A percentile compares a stretch with the other conserved stretches of the same genome.
Conservation (phyloP, 1,140 invertebrate species). For the Panagrolaimus sp. region DNA sequence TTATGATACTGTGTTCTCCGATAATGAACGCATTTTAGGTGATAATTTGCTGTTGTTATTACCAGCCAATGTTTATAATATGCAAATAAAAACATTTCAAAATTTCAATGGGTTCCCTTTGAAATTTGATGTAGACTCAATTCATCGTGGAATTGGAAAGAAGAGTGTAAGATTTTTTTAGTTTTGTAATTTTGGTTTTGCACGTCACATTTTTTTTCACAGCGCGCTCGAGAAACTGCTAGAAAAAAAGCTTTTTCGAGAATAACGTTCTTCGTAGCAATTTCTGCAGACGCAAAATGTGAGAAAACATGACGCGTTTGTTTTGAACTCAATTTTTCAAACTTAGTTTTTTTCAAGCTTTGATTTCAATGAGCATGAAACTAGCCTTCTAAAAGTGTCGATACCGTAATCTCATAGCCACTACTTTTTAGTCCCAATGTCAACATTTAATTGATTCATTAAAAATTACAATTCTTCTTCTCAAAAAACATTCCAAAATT, state of each 20-base stretch:
- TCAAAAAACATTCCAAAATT: slow-evolving; percentile 2
- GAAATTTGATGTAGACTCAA: slow-evolving; percentile 1
- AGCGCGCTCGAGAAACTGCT: no score
- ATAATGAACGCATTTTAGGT: neutral
- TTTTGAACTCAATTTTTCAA: no score
- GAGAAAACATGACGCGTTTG: no score
- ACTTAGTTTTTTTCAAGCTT: no score
- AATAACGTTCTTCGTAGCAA: no score
- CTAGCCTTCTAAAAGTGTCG: no score
- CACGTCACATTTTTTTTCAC: no score
- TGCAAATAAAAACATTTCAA: neutral
- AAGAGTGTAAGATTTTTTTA: neutral
- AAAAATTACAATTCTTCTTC: slow-evolving; percentile 1
- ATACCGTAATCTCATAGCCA: neutral
- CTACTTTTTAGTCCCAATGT: neutral
- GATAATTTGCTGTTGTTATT: neutral
- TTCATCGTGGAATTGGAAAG: neutral
- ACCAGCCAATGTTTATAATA: neutral
- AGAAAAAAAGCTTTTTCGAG: no score
- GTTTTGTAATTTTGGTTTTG: no score
- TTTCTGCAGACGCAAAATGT: no score
- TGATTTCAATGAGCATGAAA: no score
- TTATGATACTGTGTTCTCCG: no score
- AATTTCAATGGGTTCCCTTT: neutral
- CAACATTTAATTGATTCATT: neutral